Evolutionary conservation across 2,888 invertebrate species (phyloP).

Genomic region (Cheilosia scutellata): DNA sequence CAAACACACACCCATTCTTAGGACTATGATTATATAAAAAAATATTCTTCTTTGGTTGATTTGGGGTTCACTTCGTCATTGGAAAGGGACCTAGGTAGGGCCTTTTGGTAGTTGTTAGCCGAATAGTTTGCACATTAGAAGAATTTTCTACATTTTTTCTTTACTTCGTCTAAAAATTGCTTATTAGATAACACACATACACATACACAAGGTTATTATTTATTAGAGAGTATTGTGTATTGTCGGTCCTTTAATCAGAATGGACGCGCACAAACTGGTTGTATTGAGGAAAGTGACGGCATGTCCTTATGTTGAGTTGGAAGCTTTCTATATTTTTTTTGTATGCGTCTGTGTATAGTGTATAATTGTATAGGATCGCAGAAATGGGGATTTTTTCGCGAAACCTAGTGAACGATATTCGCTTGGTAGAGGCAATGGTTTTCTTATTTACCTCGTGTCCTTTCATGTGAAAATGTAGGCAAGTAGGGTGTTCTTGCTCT

Average conservation of each 20-base stretch:
- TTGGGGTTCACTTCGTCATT: slow-evolving; percentile 23
- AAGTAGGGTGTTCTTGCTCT: slow-evolving; percentile 41
- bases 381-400: slow-evolving; percentile 51
- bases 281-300: slow-evolving; percentile 73
- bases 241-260: slow-evolving; percentile 78
- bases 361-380: slow-evolving; percentile 12
- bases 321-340: slow-evolving; percentile 37
- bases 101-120: slow-evolving; percentile 24
- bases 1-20: slow-evolving; percentile 71
- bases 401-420: slow-evolving; percentile 60
- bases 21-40: slow-evolving; percentile 72
- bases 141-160: slow-evolving; percentile 4
- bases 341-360: slow-evolving; percentile 8
- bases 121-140: slow-evolving; percentile 41
- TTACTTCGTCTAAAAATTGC: slow-evolving; percentile 36
- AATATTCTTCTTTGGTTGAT: slow-evolving; percentile 42
- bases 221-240: slow-evolving; percentile 51
- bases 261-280: slow-evolving; percentile 79
- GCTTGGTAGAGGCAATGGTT: background rate
- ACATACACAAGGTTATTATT: slow-evolving; percentile 50
- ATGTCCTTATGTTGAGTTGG: slow-evolving; percentile 65
- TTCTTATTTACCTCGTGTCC: slow-evolving; percentile 23
- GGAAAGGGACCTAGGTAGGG: slow-evolving; percentile 27
- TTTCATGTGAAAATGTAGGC: slow-evolving; percentile 48
- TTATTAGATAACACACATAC: slow-evolving; percentile 74